These are phyloP conservation scores for Drosophila sulfurigaster DNA, from an alignment of 1,140 invertebrate genomes.

Conservation along the genomic window DNA sequence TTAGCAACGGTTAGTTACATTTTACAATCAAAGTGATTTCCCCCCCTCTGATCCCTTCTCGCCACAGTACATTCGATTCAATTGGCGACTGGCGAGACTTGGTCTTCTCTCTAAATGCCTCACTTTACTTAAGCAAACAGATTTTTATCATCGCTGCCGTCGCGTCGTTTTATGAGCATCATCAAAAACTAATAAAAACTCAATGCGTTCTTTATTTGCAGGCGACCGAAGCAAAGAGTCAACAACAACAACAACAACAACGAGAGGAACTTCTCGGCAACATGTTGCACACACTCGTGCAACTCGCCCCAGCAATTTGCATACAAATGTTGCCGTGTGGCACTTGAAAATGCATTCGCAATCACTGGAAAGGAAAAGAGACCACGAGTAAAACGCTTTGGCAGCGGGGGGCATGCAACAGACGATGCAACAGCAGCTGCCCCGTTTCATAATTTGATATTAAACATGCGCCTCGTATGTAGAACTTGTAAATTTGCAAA, in stretches of 20 bases:
- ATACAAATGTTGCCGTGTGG: conserved; percentile 82
- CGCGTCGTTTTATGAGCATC: conserved; percentile 81
- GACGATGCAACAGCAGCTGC: conserved; percentile 59
- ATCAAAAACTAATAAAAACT: conserved; percentile 84
- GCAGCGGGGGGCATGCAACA: conserved; percentile 18
- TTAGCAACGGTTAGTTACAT: conserved; percentile 71
- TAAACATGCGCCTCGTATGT: conserved; percentile 72
- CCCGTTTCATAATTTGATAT: conserved; percentile 79
- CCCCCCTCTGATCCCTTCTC: background rate
- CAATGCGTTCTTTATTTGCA: conserved; percentile 83
- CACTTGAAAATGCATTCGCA: conserved; percentile 75
- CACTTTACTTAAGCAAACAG: conserved; percentile 82
- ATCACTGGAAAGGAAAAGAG: conserved; percentile 27
- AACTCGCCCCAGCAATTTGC: conserved; percentile 74
- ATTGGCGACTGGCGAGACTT: conserved; percentile 42
- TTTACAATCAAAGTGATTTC: conserved; percentile 43
- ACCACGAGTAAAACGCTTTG: background rate
- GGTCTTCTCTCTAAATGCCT: conserved; percentile 56
- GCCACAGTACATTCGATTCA: conserved; percentile 35
- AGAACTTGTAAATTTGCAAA: conserved; percentile 82
- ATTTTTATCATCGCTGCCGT: conserved; percentile 79
- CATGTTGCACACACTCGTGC: conserved; percentile 72
- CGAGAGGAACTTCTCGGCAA: conserved; percentile 43
- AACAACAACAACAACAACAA: conserved; percentile 14
- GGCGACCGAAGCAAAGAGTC: conserved; percentile 55